A percentile compares a stretch with the other conserved stretches of the same genome.
Conservation (phyloP, 2,113 vertebrate species). For the Sapajus apella region DNA sequence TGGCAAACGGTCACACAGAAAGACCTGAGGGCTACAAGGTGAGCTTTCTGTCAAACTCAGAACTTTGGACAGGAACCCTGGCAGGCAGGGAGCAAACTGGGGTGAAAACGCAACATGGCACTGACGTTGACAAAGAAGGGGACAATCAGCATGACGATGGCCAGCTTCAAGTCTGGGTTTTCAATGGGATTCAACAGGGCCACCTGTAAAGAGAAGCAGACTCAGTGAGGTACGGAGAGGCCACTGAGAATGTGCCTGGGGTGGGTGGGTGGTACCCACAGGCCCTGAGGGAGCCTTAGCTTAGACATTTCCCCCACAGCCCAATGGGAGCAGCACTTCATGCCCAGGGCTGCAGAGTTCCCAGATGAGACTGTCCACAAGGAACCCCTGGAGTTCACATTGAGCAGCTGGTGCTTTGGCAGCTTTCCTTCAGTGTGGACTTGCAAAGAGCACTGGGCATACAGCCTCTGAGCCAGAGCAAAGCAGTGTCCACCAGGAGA, state of each 20-base stretch:
- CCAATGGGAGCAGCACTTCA: not conserved
- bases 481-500: not conserved
- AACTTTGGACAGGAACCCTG: not conserved
- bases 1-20: not conserved
- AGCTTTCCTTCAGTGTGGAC: not conserved
- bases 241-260: no score
- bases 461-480: not conserved
- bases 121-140: constrained; percentile 99
- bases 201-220: constrained; percentile 87
- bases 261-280: not conserved
- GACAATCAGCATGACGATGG: constrained; percentile 98
- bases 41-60: not conserved
- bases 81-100: not conserved
- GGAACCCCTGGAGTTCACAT: not conserved
- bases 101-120: constrained; percentile 53
- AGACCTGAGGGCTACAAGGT: not conserved
- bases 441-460: not conserved
- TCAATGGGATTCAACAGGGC: constrained; percentile 93
- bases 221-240: constrained; percentile 51
- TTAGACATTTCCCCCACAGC: not conserved
- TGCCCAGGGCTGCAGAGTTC: not conserved
- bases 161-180: constrained; percentile 95
- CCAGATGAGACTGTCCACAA: not conserved
- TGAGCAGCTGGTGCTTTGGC: not conserved
- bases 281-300: not conserved